Conservation (phyloP, 2,888 invertebrate genomes). For the Clistopyga incitator region DNA sequence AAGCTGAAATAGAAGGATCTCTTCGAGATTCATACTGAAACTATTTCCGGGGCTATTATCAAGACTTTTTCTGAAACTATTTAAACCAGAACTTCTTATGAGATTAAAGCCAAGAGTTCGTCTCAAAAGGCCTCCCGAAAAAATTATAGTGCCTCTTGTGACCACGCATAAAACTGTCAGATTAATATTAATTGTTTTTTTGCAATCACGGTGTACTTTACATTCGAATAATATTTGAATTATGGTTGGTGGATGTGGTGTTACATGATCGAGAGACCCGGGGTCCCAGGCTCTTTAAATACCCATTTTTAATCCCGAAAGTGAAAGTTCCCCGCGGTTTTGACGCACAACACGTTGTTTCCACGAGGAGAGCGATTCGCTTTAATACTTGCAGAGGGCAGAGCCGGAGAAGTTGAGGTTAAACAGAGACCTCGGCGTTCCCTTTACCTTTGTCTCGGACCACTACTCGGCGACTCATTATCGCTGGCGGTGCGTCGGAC, state of each 20-base stretch:
- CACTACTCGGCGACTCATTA: constrained; percentile 74
- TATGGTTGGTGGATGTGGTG: not conserved
- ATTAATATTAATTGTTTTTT: constrained; percentile 68
- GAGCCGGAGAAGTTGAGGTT: constrained; percentile 32
- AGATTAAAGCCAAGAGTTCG: constrained; percentile 16
- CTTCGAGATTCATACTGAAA: too few species aligned
- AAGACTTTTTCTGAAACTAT: too few species aligned
- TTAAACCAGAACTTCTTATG: too few species aligned
- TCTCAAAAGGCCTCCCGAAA: constrained; percentile 52
- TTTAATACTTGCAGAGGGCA: constrained; percentile 33
- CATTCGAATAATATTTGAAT: constrained; percentile 38
- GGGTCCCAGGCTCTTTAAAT: constrained; percentile 2
- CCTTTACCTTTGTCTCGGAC: constrained; percentile 70
- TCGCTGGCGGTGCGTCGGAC: constrained; percentile 63
- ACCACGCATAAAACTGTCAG: constrained; percentile 74
- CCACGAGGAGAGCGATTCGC: constrained; percentile 59
- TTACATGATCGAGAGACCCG: not conserved
- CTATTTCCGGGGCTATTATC: too few species aligned
- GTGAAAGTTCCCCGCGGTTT: constrained; percentile 54
- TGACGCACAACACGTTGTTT: constrained; percentile 44
- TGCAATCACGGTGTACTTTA: constrained; percentile 19
- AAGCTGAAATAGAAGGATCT: too few species aligned
- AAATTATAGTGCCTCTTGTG: constrained; percentile 69
- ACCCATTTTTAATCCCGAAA: constrained; percentile 40
- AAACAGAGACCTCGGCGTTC: constrained; percentile 51